Conservation (phyloP, 2,888 invertebrate species). For the Andrena chrysosceles region DNA sequence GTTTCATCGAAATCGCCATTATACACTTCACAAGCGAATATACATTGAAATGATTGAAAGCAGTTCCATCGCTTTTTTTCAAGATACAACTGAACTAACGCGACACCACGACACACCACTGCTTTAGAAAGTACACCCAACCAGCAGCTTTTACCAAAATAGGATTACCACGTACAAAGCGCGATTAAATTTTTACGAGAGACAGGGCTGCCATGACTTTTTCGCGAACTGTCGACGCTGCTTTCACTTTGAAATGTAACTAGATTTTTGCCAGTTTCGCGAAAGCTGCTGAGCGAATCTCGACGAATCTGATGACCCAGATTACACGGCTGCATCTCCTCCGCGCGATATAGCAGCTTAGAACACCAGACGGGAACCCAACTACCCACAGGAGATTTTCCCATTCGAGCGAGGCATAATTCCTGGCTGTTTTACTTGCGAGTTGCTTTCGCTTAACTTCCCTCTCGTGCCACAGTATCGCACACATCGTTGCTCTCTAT, state of each 20-base stretch:
- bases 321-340: constrained; percentile 21
- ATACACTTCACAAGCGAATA: too few relatives aligned
- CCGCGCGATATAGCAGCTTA: constrained; percentile 13
- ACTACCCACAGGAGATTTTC: constrained; percentile 2
- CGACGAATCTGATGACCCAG: constrained; percentile 40
- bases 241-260: constrained; percentile 23
- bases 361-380: not conserved
- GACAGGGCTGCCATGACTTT: not conserved
- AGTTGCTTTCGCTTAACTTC: not conserved
- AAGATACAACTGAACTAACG: too few relatives aligned
- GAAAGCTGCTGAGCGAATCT: constrained; percentile 36
- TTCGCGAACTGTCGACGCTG: constrained; percentile 1
- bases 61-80: too few relatives aligned
- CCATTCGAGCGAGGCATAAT: not conserved
- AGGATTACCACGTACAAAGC: too few relatives aligned
- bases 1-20: too few relatives aligned
- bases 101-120: too few relatives aligned
- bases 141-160: too few relatives aligned
- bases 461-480: not conserved
- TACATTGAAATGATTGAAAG: too few relatives aligned
- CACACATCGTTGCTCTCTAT: not conserved
- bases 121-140: too few relatives aligned
- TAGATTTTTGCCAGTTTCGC: constrained; percentile 32
- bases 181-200: not conserved
- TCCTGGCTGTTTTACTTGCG: not conserved